Evolutionary conservation across 2,888 invertebrate species (phyloP).

Genomic region (Meta bourneti): DNA sequence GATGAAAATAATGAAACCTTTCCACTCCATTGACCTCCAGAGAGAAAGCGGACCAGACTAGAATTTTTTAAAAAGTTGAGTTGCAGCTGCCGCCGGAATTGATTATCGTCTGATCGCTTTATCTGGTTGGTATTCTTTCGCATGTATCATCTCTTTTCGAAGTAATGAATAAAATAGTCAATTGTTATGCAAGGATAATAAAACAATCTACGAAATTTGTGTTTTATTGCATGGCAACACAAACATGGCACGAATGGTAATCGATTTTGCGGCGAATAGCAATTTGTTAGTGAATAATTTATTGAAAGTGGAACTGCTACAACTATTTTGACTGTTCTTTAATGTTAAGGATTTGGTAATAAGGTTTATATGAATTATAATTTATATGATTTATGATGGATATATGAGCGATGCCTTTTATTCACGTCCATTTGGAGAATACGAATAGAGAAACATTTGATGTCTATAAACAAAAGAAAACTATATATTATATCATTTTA

Average conservation of each 20-base stretch:
- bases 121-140: background rate
- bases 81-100: background rate
- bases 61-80: slow-evolving; percentile 18
- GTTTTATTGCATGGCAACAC: slow-evolving; percentile 1
- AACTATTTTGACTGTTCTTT: background rate
- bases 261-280: background rate
- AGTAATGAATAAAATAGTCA: background rate
- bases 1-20: slow-evolving; percentile 35
- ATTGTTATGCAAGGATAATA: background rate
- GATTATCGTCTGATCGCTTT: slow-evolving; percentile 12
- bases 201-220: slow-evolving; percentile 1
- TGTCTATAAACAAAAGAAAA: too few species aligned
- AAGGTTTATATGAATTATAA: background rate
- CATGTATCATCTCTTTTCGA: background rate
- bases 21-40: background rate
- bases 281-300: background rate
- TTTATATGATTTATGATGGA: background rate
- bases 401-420: background rate
- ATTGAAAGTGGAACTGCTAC: background rate
- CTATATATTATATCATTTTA: too few species aligned
- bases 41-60: slow-evolving; percentile 1
- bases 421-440: too few species aligned
- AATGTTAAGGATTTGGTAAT: background rate
- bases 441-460: too few species aligned
- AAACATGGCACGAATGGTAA: background rate